Base-by-base conservation (phyloP, 1,140 invertebrate genomes). In the Bombus pyrosoma region DNA sequence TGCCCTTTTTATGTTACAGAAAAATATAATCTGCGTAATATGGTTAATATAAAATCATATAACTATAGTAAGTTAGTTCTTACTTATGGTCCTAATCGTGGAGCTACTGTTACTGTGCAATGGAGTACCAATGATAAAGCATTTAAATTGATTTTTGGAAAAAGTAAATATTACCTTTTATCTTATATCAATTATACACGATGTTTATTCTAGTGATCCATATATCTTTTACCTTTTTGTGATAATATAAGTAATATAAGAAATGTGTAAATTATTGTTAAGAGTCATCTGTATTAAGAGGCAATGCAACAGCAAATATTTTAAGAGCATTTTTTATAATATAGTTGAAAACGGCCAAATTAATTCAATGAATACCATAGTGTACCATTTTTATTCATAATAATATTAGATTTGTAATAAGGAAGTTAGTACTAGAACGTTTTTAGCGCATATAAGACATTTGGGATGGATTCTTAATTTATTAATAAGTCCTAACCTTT, bases 1-100 rank as follows among this genome's bases (percentile, higher is more conserved):
- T 77, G 15, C 13, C 3, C 73, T 85, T 86, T 73, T n/a, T 84
- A 71, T 87, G 53, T 89, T 95, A 9, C 86, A 96, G 96, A 97
- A 88, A 97, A 97, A 88, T 96, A 96, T 66, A 97, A 96, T 88
- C 91, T 96, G 9, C 94, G 96, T 28, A 96, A 96, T 83, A 95
- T 96, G 93, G 95, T 97, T 66, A 96, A 95, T 75, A 96, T 99
- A n/a, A 97, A 98, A 92, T 97, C 97, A 0, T 99, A 97, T 91
- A 98, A 96, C 83, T 99, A 98, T 92, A 97, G 97, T 86, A 98
- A 97, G 93, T 93, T 99, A 32, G 95, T 97, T 15, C 91, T 99
- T 15, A 96, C 96, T 15, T 99, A 99, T 95, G 98, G 98, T 12
- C 97, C 97, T 1, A 97, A 97, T 84, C 96, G 97, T 92, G 96